Percentiles rank a stretch among this genome's conserved stretches.
These are phyloP conservation scores for Nibea albiflora DNA, from an alignment of 2,113 vertebrate species.

Conservation along the genomic window DNA sequence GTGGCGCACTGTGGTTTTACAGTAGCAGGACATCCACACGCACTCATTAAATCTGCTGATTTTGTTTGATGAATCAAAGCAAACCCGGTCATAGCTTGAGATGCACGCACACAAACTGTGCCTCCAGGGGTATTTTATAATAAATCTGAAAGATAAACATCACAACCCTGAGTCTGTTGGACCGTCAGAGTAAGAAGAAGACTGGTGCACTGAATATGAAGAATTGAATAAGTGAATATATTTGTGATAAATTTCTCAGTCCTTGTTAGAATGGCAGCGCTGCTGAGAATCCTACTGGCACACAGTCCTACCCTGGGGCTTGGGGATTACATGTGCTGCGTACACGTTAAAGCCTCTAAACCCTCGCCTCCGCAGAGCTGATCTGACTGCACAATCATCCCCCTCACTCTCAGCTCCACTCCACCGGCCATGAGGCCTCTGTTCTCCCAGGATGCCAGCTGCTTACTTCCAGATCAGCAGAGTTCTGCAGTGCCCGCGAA, in stretches of 20 bases:
- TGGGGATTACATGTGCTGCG: constrained; percentile 74
- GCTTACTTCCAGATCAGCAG: constrained; percentile 72
- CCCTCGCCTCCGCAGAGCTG: constrained; percentile 70
- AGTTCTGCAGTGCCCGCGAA: constrained; percentile 55
- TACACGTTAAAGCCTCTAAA: constrained; percentile 75
- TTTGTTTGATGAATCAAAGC: constrained; percentile 61
- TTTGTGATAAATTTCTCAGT: constrained; percentile 40
- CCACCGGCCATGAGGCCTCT: constrained; percentile 58
- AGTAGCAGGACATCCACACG: constrained; percentile 19
- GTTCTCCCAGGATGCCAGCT: constrained; percentile 62
- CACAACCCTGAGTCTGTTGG: constrained; percentile 10
- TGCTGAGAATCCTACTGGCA: constrained; percentile 60
- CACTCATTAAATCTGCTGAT: constrained; percentile 57
- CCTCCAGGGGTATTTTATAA: constrained; percentile 33
- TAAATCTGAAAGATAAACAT: constrained; percentile 46
- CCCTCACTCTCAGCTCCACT: constrained; percentile 59
- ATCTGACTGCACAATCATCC: constrained; percentile 74
- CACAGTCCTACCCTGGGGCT: constrained; percentile 60
- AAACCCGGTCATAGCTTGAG: constrained; percentile 28
- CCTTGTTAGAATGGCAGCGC: constrained; percentile 28
- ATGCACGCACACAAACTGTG: constrained; percentile 40
- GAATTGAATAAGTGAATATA: constrained; percentile 29
- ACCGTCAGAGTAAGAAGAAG: constrained; percentile 29
- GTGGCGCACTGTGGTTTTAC: constrained; percentile 17
- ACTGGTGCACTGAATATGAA: constrained; percentile 13